Percentiles rank a stretch among this genome's conserved stretches.
phyloP scores from a whole-genome alignment of 2,113 vertebrate species.

The Orthochromis indermauri region DNA sequence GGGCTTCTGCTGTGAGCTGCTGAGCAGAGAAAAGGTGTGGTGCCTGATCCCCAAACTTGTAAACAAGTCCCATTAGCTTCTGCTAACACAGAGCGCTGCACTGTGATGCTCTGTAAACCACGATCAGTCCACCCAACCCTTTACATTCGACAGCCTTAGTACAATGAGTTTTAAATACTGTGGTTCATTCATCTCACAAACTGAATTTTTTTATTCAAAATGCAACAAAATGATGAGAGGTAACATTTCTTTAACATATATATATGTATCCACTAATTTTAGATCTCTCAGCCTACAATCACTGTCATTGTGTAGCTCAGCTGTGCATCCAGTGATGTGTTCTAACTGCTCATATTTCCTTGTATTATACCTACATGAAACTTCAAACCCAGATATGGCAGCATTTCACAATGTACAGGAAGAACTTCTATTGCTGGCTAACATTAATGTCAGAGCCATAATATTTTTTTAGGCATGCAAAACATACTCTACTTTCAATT shows the following conservation, averaged over 20 bases:
- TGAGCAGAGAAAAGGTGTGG: conserved; percentile 36
- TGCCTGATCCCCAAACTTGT: conserved; percentile 39
- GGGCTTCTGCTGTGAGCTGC: conserved; percentile 4
- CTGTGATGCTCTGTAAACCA: neutral
- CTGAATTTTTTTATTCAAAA: neutral
- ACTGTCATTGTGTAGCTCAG: neutral
- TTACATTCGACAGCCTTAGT: neutral
- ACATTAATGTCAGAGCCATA: neutral
- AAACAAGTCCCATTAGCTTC: conserved; percentile 35
- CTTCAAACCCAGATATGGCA: neutral
- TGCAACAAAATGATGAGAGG: neutral
- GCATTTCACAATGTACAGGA: conserved; percentile 3
- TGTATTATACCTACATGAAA: conserved; percentile 8
- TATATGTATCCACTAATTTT: neutral
- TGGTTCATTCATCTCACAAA: neutral
- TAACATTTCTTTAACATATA: neutral
- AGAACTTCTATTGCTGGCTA: neutral
- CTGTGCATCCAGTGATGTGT: neutral
- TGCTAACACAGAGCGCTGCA: neutral
- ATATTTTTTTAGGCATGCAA: neutral
- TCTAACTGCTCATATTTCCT: conserved; percentile 22
- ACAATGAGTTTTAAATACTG: neutral
- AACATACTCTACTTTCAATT: neutral
- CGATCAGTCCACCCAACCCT: neutral
- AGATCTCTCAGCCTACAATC: neutral